Conservation (phyloP, 2,113 vertebrate genomes). For the Myrmecobius fasciatus region DNA sequence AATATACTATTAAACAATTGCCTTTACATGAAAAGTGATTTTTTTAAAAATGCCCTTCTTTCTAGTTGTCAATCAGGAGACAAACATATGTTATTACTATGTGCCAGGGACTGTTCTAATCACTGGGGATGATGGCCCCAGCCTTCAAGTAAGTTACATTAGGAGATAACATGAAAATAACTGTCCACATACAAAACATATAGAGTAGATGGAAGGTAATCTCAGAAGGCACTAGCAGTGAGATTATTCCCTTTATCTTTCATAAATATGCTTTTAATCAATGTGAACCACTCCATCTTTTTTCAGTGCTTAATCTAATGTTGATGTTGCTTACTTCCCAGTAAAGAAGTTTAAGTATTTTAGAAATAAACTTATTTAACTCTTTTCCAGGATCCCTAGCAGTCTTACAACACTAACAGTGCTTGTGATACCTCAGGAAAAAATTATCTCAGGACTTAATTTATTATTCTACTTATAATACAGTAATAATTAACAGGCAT, state of each 20-base stretch:
- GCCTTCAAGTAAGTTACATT: not conserved
- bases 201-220: not conserved
- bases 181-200: not conserved
- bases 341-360: conserved; percentile 41
- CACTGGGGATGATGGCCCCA: not conserved
- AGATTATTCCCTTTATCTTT: not conserved
- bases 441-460: conserved; percentile 8
- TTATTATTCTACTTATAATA: not conserved
- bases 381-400: conserved; percentile 11
- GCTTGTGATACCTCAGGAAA: conserved; percentile 19
- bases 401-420: not conserved
- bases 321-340: conserved; percentile 6
- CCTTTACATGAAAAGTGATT: not conserved
- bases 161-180: not conserved
- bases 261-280: not conserved
- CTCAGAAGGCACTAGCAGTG: not conserved
- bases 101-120: not conserved
- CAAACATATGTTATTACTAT: not conserved
- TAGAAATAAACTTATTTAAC: conserved; percentile 27
- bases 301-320: conserved; percentile 32
- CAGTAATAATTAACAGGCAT: not conserved
- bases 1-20: not conserved
- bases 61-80: not conserved
- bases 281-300: not conserved
- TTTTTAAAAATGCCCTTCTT: not conserved